Base-by-base conservation (phyloP, 2,888 invertebrate species). In the Terebella lapidaria region DNA sequence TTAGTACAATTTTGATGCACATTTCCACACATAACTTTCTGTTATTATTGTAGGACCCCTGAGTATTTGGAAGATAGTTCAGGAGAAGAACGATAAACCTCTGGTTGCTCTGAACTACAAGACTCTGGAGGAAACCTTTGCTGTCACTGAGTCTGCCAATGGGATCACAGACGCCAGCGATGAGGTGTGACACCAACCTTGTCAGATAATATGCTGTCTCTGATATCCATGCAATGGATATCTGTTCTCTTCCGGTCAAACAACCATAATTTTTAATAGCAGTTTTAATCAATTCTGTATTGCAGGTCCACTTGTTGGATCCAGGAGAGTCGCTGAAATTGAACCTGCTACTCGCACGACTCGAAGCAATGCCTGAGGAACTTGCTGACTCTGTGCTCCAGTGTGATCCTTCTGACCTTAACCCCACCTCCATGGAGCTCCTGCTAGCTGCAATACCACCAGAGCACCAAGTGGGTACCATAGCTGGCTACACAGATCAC, bases 311-410 rank as follows among this genome's bases (percentile, higher is more conserved):
- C n/a, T n/a, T 35, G 42, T 26, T 26, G 25, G 15, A 26, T 5
- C 26, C n/a, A n/a, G 49, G 22, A n/a, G n/a, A 49, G 22, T 20
- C n/a, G 10, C 62, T 74, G 51, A 68, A 69, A 55, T 66, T 76
- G 26, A 76, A 73, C 61, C 63, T 76, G 61, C 74, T 74, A 59
- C 68, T 76, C 35, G 71, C 71, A 58, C 69, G 74, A 1, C 65
- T 72, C 58, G 74, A 75, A 54, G 67, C 70, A 24, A 72, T 71
- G 26, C 71, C 74, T 2, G 73, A 73, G 56, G 73, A 73, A 57
- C 67, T 76, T 52, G 70, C 74, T 4, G 67, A 71, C 24, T 63
- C 66, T 27, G 62, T 76, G 28, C 68, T 71, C 15, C 64, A 69
- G 5, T 69, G 68, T 3, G 70, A 71, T 42, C 59, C 63, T 3